Evolutionary conservation across 1,140 invertebrate species (phyloP).

Genomic region (Brachionus koreanus): DNA sequence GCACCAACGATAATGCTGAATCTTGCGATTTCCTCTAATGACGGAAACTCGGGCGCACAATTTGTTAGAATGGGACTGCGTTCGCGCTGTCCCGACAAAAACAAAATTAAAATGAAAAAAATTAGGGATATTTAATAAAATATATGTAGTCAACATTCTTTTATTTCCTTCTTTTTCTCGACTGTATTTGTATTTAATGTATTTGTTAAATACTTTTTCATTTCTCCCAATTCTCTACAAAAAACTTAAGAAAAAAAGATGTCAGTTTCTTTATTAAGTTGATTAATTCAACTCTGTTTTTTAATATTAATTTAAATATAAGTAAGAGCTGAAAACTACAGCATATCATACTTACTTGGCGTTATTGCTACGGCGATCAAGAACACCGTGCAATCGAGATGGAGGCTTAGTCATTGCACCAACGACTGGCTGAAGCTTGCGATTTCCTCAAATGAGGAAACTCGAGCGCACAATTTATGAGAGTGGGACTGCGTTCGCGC

Average conservation of each 20-base stretch:
- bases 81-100: slow-evolving; percentile 45
- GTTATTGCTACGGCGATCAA: slow-evolving; percentile 45
- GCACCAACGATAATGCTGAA: slow-evolving; percentile 39
- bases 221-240: no score
- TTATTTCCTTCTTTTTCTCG: background rate
- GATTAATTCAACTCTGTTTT: background rate
- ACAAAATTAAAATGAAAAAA: slow-evolving; percentile 16
- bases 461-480: slow-evolving; percentile 45
- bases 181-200: background rate
- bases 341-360: slow-evolving; percentile 45
- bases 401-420: slow-evolving; percentile 44
- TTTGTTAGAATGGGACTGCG: slow-evolving; percentile 45
- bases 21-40: slow-evolving; percentile 44
- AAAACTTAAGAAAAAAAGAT: background rate
- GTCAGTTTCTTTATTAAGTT: background rate
- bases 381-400: slow-evolving; percentile 45
- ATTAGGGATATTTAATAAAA: no score
- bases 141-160: no score
- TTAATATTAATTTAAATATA: background rate
- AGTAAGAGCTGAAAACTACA: background rate
- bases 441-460: slow-evolving; percentile 45
- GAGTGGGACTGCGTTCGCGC: slow-evolving; percentile 45
- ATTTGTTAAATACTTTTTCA: no score
- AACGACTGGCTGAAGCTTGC: slow-evolving; percentile 44
- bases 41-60: slow-evolving; percentile 45